Evolutionary conservation across 2,797 vertebrate genomes (phyloP), one percentile per base, ranked within the genome.

Genomic region (Antrozous pallidus): DNA sequence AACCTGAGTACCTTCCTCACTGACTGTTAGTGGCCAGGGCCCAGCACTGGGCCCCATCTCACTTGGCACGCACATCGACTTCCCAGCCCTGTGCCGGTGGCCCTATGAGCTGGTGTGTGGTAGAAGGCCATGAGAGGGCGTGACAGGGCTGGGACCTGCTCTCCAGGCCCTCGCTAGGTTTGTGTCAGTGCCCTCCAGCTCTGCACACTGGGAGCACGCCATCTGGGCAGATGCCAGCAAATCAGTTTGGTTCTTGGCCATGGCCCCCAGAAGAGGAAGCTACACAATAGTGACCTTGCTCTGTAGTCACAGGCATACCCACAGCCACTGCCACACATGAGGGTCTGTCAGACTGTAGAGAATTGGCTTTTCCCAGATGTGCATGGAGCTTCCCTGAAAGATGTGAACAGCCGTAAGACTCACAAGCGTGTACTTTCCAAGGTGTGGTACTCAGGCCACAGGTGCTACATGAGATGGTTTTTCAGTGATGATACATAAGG

Each of bases 11-110:
- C 75, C 87, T 91, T 86, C 94, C 85, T 95, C 87, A 2, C 85
- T 95, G 95, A 96, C 96, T 95, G 96, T 97, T 96, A 33, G 94
- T 93, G 95, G 94, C 63, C 38, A n/a, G 51, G 84, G 42, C 95
- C 79, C 54, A 24, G 49, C 54, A 90, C 77, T 0, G 90, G 95
- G 94, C 49, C 95, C 88, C 90, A 17, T 54, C 84, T 65, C 80
- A 40, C 83, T 91, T 96, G 96, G 96, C 97, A 97, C 96, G 95
- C 97, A 97, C 84, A 78, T 84, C 78, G 22, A 8, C 75, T 92
- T 79, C 74, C 54, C 77, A 58, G 16, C 3, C 73, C 13, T 1
- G 9, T 83, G 91, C 0, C 51, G 74, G 40, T 70, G n/a, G 73
- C 36, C 3, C 81, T 93, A 85, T 10, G 31, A 51, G 51, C 49